Percentiles rank a stretch among this genome's conserved stretches.
These are phyloP conservation scores for Sebastes hubbsi DNA, from an alignment of 2,797 vertebrate genomes.

Conservation along the genomic window DNA sequence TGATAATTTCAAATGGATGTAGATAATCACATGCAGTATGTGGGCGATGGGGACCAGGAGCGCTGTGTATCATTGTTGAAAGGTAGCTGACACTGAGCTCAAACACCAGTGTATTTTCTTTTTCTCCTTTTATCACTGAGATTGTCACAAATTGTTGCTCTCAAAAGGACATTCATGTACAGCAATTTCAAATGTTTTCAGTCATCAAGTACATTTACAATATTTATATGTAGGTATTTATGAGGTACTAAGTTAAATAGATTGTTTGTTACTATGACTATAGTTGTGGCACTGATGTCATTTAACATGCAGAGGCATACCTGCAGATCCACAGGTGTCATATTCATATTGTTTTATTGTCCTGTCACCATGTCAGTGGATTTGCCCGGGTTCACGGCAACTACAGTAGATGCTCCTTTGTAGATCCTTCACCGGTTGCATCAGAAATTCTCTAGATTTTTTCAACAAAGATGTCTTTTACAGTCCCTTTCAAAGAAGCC, in stretches of 20 bases:
- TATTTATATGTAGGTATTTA: conserved; percentile 90
- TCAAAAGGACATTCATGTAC: conserved; percentile 81
- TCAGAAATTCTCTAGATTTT: conserved; percentile 33
- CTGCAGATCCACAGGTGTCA: conserved; percentile 47
- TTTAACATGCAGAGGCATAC: conserved; percentile 42
- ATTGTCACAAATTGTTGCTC: conserved; percentile 69
- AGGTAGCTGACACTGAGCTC: conserved; percentile 86
- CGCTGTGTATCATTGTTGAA: conserved; percentile 46
- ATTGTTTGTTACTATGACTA: conserved; percentile 52
- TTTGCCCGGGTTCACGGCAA: conserved; percentile 35
- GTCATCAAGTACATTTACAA: conserved; percentile 84
- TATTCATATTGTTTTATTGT: conserved; percentile 17
- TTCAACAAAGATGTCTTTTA: conserved; percentile 73
- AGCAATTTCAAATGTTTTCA: conserved; percentile 83
- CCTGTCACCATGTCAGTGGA: conserved; percentile 40
- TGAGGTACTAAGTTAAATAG: conserved; percentile 79
- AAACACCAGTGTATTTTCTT: conserved; percentile 74
- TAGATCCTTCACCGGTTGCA: conserved; percentile 44
- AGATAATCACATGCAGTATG: conserved; percentile 75
- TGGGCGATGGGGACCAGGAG: conserved; percentile 38
- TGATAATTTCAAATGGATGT: conserved; percentile 55
- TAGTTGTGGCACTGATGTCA: conserved; percentile 69
- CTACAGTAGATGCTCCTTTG: conserved; percentile 49
- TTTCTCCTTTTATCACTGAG: conserved; percentile 57
- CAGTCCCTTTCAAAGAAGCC: conserved; percentile 78